Conservation (phyloP, 2,888 invertebrate species). For the Ariolimax columbianus region DNA sequence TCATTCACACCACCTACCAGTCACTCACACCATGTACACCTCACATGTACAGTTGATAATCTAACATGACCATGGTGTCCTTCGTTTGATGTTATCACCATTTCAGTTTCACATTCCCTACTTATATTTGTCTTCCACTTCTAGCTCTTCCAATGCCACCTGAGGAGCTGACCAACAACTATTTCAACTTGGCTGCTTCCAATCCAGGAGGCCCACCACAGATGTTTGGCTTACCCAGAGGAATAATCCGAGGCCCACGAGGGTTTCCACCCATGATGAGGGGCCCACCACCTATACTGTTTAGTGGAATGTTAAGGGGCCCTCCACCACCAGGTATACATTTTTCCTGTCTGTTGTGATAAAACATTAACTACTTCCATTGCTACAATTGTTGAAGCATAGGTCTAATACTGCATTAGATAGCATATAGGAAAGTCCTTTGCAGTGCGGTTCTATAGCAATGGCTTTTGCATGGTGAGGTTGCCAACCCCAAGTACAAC, state of each 20-base stretch:
- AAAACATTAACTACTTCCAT: neutral
- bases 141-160: slow-evolving; percentile 83
- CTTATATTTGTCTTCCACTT: slow-evolving; percentile 48
- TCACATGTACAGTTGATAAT: too few species aligned
- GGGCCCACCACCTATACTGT: slow-evolving; percentile 61
- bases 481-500: too few species aligned
- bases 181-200: slow-evolving; percentile 82
- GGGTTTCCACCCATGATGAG: slow-evolving; percentile 48
- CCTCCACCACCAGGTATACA: slow-evolving; percentile 65
- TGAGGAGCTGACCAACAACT: slow-evolving; percentile 82
- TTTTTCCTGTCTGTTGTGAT: neutral
- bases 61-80: too few species aligned
- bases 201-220: slow-evolving; percentile 77
- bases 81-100: too few species aligned
- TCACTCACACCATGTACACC: too few species aligned
- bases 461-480: too few species aligned
- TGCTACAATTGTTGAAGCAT: too few species aligned
- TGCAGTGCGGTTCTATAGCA: too few species aligned
- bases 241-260: slow-evolving; percentile 54
- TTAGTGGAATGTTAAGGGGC: slow-evolving; percentile 60
- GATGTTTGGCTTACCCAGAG: slow-evolving; percentile 65
- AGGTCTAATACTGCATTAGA: too few species aligned
- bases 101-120: too few species aligned
- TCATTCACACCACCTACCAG: too few species aligned
- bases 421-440: too few species aligned